Percentiles rank a stretch among this genome's conserved stretches.
These are phyloP conservation scores for Batillaria attramentaria DNA, from an alignment of 1,140 invertebrate species.

Conservation along the genomic window DNA sequence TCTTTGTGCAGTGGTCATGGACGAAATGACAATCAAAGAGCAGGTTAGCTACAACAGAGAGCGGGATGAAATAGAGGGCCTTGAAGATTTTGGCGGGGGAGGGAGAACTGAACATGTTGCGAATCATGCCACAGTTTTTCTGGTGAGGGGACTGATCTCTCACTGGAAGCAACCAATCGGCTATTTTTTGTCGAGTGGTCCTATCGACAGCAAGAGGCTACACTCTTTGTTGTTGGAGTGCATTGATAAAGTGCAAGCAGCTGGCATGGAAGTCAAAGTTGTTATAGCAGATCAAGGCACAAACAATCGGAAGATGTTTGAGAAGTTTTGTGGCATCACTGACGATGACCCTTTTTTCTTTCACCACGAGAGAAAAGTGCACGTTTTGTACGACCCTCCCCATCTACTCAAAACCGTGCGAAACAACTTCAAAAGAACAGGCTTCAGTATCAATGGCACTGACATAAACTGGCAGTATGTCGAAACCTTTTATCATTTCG, in stretches of 20 bases:
- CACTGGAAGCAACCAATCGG: too few relatives aligned
- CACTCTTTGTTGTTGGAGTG: not conserved
- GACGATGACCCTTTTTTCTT: not conserved
- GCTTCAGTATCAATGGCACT: too few relatives aligned
- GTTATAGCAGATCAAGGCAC: not conserved
- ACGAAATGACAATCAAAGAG: too few relatives aligned
- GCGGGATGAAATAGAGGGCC: too few relatives aligned
- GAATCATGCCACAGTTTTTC: too few relatives aligned
- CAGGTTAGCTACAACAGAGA: too few relatives aligned
- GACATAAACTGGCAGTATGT: not conserved
- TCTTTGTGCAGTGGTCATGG: too few relatives aligned
- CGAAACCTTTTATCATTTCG: not conserved
- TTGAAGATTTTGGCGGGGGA: too few relatives aligned
- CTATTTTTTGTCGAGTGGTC: too few relatives aligned
- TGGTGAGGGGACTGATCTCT: too few relatives aligned
- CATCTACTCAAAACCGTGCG: constrained; percentile 6
- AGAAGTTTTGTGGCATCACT: not conserved
- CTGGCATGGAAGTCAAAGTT: not conserved
- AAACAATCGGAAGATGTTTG: not conserved
- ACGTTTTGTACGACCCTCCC: constrained; percentile 2
- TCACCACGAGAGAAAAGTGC: not conserved
- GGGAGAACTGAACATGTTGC: too few relatives aligned
- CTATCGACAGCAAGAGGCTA: not conserved
- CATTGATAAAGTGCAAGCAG: not conserved
- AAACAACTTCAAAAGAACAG: too few relatives aligned